Base-by-base conservation (phyloP, 2,888 invertebrate species). In the Brachypterus glaber region DNA sequence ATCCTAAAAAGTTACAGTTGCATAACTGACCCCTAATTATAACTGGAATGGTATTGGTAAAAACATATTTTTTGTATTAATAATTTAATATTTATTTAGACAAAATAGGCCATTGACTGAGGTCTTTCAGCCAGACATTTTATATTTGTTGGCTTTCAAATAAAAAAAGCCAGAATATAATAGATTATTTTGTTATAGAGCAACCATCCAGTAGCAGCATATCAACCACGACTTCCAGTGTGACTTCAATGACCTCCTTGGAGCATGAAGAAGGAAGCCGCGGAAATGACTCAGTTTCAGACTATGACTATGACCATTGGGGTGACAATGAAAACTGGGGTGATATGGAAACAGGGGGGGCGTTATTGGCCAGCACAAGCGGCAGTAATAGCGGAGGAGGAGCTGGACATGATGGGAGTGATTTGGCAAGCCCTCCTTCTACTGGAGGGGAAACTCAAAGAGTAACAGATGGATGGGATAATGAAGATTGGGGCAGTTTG, bases 141-240 rank as follows among this genome's bases (percentile, higher is more conserved):
- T n/a, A n/a, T n/a, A n/a, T n/a, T n/a, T n/a, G n/a, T n/a, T n/a
- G n/a, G n/a, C n/a, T n/a, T n/a, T n/a, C n/a, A n/a, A n/a, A n/a
- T n/a, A n/a, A n/a, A n/a, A n/a, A n/a, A n/a, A n/a, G n/a, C n/a
- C n/a, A n/a, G n/a, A n/a, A n/a, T n/a, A n/a, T n/a, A n/a, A n/a
- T n/a, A n/a, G n/a, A n/a, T n/a, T n/a, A n/a, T n/a, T n/a, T 12
- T 17, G 8, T 37, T 63, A 33, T 50, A 85, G 86, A 88, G 58
- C 87, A 87, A 78, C 86, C 86, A 12, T 83, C 83, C n/a, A 88
- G 87, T 47, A 85, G 86, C 57, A 88, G 88, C 59, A 79, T 88
- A 64, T 87, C 88, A 17, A 88, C 88, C 11, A 88, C 87, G 12
- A 88, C 88, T 43, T 87, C 87, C 32, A 87, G 86, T 46, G 87